These are phyloP conservation scores for Anthoptus insignis DNA, from an alignment of 2,888 invertebrate species.

Conservation along the genomic window DNA sequence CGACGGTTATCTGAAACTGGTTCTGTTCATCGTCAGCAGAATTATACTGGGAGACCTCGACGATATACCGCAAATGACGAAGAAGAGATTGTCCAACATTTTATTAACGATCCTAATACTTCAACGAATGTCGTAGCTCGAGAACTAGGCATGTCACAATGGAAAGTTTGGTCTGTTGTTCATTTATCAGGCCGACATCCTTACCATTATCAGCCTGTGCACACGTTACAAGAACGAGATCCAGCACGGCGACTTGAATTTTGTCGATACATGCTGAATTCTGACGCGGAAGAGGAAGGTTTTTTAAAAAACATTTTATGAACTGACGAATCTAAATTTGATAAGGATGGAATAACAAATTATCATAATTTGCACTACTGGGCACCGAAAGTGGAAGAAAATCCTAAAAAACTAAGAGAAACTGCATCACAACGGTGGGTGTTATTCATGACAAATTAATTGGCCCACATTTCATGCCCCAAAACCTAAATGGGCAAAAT, in stretches of 20 bases:
- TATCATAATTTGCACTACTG: conserved; percentile 52
- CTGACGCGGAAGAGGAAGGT: conserved; percentile 49
- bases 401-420: neutral
- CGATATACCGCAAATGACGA: conserved; percentile 15
- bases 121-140: conserved; percentile 35
- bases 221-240: conserved; percentile 49
- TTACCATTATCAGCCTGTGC: conserved; percentile 50
- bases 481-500: neutral
- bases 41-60: conserved; percentile 12
- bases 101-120: conserved; percentile 34
- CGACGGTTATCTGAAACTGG: neutral
- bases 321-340: conserved; percentile 53
- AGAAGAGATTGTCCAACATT: conserved; percentile 24
- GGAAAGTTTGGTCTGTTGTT: conserved; percentile 49
- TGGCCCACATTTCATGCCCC: neutral
- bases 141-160: conserved; percentile 41
- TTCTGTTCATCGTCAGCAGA: neutral
- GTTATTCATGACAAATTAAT: neutral
- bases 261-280: conserved; percentile 52
- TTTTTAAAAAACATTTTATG: conserved; percentile 49
- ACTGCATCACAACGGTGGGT: neutral
- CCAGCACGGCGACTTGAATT: conserved; percentile 49
- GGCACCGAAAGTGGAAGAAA: conserved; percentile 27
- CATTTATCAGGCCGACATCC: conserved; percentile 44
- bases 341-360: conserved; percentile 51